These are phyloP conservation scores for Homarus gammarus DNA, from an alignment of 2,888 invertebrate genomes.

Conservation along the genomic window DNA sequence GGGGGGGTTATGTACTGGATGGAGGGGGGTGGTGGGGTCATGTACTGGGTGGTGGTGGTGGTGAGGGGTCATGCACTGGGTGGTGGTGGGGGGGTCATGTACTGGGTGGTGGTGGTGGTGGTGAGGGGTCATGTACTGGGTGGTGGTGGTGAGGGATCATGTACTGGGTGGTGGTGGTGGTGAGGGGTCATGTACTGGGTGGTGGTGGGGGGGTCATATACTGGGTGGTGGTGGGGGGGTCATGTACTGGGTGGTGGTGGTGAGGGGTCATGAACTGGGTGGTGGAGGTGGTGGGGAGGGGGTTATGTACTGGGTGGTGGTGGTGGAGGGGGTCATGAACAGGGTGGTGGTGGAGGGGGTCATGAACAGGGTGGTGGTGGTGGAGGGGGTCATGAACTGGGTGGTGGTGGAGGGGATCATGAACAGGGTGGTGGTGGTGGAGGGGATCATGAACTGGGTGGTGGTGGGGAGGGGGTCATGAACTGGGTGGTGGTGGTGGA, in stretches of 20 bases:
- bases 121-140: no score
- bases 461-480: not conserved
- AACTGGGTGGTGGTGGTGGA: not conserved
- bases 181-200: not conserved
- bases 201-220: not conserved
- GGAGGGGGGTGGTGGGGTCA: not conserved
- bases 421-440: not conserved
- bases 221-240: not conserved
- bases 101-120: not conserved
- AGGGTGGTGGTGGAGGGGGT: not conserved
- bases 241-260: not conserved
- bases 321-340: constrained; percentile 1
- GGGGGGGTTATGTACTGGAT: not conserved
- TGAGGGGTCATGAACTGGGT: no score
- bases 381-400: not conserved
- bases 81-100: constrained; percentile 1
- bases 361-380: not conserved
- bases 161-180: not conserved
- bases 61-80: not conserved
- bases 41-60: no score
- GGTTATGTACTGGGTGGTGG: no score
- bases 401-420: not conserved
- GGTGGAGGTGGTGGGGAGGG: not conserved
- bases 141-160: not conserved
- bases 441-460: not conserved